A percentile compares a stretch with the other conserved stretches of the same genome.
Evolutionary conservation across 2,797 vertebrate genomes (phyloP).

Genomic region (Crax fasciolata): DNA sequence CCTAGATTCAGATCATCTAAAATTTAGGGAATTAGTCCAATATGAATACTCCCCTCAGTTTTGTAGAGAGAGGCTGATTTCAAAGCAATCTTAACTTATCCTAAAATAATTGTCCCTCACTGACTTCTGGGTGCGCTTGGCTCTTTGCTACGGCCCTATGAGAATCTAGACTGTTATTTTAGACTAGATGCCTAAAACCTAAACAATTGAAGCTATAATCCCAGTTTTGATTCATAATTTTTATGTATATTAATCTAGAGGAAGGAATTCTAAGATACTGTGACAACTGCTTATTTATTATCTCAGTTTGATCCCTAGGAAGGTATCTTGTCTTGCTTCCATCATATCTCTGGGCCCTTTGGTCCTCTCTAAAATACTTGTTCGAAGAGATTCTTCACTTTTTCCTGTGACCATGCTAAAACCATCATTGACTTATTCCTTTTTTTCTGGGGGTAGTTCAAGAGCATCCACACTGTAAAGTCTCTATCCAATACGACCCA

Average conservation of each 20-base stretch:
- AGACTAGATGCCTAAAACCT: background rate
- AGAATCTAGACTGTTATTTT: background rate
- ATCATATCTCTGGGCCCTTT: background rate
- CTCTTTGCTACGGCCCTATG: background rate
- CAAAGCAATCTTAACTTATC: background rate
- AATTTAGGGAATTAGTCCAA: background rate
- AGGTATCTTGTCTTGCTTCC: background rate
- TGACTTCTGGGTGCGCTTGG: background rate
- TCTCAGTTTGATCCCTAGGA: accelerated
- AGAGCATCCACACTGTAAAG: background rate
- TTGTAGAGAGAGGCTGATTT: background rate
- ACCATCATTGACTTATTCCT: background rate
- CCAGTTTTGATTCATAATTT: background rate
- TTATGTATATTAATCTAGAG: background rate
- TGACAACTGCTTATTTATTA: background rate
- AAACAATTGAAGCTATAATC: background rate
- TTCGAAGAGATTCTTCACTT: background rate
- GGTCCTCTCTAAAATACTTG: background rate
- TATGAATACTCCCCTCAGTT: background rate
- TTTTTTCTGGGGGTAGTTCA: background rate
- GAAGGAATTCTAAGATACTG: background rate
- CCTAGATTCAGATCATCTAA: background rate
- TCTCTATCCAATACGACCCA: background rate
- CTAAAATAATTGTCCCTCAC: background rate
- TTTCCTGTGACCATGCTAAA: background rate